Conservation (phyloP, 1,140 invertebrate genomes). For the Pseudomyrmex cubaensis region DNA sequence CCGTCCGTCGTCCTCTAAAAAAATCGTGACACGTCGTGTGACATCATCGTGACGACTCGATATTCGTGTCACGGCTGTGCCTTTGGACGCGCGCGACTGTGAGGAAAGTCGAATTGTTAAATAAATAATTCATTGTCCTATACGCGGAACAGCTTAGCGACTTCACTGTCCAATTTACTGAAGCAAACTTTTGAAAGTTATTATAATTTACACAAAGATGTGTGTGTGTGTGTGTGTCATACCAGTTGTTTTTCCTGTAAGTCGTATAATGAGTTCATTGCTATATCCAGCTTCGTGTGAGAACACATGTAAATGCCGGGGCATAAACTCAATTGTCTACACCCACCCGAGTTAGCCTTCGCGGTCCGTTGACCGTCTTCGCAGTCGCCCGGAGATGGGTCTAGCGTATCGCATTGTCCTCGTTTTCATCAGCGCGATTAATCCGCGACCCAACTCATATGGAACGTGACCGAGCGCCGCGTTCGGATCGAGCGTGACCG, state of each 20-base stretch:
- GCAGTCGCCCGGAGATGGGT: constrained; percentile 46
- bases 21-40: constrained; percentile 42
- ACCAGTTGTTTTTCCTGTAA: neutral
- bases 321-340: constrained; percentile 64
- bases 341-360: constrained; percentile 59
- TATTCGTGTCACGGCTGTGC: constrained; percentile 46
- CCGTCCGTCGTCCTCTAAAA: neutral
- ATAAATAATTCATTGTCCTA: constrained; percentile 52
- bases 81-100: neutral
- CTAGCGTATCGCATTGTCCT: constrained; percentile 58
- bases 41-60: constrained; percentile 33
- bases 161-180: neutral
- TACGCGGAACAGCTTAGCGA: neutral
- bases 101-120: constrained; percentile 34
- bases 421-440: constrained; percentile 64
- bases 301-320: constrained; percentile 53
- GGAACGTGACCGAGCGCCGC: constrained; percentile 12
- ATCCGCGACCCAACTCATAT: constrained; percentile 24
- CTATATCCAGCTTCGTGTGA: constrained; percentile 5
- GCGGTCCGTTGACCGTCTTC: constrained; percentile 58
- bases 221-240: too few species aligned
- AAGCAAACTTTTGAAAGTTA: constrained; percentile 10
- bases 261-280: constrained; percentile 20
- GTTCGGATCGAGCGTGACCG: neutral
- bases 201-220: constrained; percentile 2